phyloP scores from a whole-genome alignment of 2,113 vertebrate species.

The Oryzias woworae region DNA sequence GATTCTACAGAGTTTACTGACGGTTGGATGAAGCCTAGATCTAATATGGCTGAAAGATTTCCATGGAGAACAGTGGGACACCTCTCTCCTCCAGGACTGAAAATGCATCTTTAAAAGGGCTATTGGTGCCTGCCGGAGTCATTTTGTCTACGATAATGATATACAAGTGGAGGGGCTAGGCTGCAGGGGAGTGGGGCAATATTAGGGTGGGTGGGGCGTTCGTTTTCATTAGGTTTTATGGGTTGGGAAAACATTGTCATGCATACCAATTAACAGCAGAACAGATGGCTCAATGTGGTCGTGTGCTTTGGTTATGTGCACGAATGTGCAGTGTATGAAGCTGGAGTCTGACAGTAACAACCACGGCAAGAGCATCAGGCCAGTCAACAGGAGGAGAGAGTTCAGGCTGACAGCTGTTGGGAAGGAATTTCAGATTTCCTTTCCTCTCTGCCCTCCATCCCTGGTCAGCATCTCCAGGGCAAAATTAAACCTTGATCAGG shows the following conservation, averaged over 20 bases:
- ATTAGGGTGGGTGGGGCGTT: slow-evolving; percentile 66
- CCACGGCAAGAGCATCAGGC: slow-evolving; percentile 19
- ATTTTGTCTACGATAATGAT: slow-evolving; percentile 55
- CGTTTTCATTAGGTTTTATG: slow-evolving; percentile 77
- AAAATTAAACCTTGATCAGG: slow-evolving; percentile 54
- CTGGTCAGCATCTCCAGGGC: slow-evolving; percentile 47
- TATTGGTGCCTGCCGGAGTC: slow-evolving; percentile 38
- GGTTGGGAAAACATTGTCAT: slow-evolving; percentile 71
- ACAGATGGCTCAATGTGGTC: slow-evolving; percentile 73
- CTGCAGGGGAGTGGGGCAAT: slow-evolving; percentile 2
- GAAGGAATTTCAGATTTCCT: not conserved
- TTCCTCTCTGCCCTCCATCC: slow-evolving; percentile 12
- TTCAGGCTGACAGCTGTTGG: slow-evolving; percentile 41
- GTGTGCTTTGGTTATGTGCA: slow-evolving; percentile 36
- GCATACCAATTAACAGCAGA: slow-evolving; percentile 70
- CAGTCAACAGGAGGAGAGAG: slow-evolving; percentile 28
- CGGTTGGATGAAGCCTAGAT: slow-evolving; percentile 2
- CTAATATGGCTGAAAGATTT: slow-evolving; percentile 18
- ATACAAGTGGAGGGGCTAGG: slow-evolving; percentile 20
- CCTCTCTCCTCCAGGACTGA: slow-evolving; percentile 20
- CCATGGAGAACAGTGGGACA: slow-evolving; percentile 21
- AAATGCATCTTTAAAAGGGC: slow-evolving; percentile 2
- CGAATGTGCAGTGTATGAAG: slow-evolving; percentile 8
- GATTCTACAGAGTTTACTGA: slow-evolving; percentile 4
- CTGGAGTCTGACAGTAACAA: slow-evolving; percentile 22